Conservation (phyloP, 2,888 invertebrate genomes). For the Melitaea athalia region DNA sequence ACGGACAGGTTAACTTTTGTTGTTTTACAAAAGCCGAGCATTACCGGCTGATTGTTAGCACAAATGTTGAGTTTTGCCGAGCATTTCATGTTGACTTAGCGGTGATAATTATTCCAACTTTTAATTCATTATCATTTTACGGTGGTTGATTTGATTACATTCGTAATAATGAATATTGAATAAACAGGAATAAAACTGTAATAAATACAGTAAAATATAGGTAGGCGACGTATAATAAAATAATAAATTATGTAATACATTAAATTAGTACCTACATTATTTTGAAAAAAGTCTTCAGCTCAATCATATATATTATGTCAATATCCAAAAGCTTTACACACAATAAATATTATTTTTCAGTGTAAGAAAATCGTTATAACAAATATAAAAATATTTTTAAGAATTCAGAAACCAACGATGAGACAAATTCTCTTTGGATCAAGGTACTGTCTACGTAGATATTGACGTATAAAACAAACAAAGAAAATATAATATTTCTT, state of each 20-base stretch:
- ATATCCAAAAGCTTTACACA: background rate
- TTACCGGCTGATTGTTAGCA: constrained; percentile 78
- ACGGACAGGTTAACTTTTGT: constrained; percentile 81
- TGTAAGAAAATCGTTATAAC: background rate
- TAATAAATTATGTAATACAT: too few relatives aligned
- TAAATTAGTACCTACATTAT: too few relatives aligned
- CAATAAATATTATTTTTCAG: background rate
- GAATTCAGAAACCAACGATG: constrained; percentile 9
- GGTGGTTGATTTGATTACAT: constrained; percentile 38
- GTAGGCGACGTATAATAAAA: too few relatives aligned
- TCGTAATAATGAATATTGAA: constrained; percentile 5
- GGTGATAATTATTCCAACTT: constrained; percentile 56
- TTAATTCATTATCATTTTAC: constrained; percentile 56
- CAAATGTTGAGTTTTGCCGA: constrained; percentile 79
- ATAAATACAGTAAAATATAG: background rate
- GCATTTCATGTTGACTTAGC: constrained; percentile 67
- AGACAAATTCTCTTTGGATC: constrained; percentile 26
- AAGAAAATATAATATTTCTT: constrained; percentile 73
- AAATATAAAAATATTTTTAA: background rate
- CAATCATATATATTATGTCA: background rate
- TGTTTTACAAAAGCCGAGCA: constrained; percentile 76
- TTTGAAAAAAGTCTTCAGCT: background rate
- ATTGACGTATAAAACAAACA: constrained; percentile 70
- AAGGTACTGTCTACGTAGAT: constrained; percentile 45
- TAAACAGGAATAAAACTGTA: background rate